phyloP scores from a whole-genome alignment of 2,797 vertebrate genomes.

The Rhynchotus rufescens region DNA sequence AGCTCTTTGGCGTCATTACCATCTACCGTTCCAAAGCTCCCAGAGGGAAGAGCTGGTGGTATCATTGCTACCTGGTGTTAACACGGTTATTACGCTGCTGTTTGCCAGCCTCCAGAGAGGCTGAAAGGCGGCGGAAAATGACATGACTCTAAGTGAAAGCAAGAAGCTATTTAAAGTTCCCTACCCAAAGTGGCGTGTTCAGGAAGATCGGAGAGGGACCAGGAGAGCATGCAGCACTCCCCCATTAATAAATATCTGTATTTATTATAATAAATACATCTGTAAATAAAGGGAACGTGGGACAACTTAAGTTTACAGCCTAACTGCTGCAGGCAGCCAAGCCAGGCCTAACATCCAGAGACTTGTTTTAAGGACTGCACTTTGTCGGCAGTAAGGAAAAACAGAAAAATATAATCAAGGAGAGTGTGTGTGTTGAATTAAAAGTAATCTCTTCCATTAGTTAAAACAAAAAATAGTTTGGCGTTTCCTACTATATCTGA shows the following conservation, averaged over 20 bases:
- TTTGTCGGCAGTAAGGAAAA: background rate
- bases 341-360: background rate
- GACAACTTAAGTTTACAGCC: background rate
- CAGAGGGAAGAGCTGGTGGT: background rate
- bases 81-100: background rate
- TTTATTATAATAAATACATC: background rate
- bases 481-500: background rate
- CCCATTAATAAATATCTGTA: background rate
- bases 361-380: background rate
- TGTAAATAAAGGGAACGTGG: background rate
- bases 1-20: background rate
- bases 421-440: background rate
- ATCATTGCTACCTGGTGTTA: background rate
- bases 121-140: background rate
- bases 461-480: background rate
- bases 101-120: background rate
- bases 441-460: background rate
- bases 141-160: background rate
- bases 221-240: background rate
- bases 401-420: background rate
- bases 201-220: background rate
- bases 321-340: background rate
- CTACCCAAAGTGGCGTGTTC: background rate
- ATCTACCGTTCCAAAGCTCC: background rate
- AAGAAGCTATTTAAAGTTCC: background rate